A percentile compares a stretch with the other conserved stretches of the same genome.
These are phyloP conservation scores for Phortica okadai DNA, from an alignment of 2,888 invertebrate species.

Conservation along the genomic window DNA sequence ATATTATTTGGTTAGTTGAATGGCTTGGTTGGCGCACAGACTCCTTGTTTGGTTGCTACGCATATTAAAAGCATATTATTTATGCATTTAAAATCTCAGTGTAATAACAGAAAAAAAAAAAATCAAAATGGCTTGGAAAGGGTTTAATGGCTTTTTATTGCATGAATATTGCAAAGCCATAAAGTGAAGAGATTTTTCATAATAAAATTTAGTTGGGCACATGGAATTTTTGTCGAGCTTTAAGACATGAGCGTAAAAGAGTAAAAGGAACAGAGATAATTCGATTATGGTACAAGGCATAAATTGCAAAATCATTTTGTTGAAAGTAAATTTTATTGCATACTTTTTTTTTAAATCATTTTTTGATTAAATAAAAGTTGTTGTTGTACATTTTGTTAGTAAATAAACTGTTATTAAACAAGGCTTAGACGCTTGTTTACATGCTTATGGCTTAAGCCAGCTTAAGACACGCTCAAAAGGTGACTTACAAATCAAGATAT, in stretches of 20 bases:
- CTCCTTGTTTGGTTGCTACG: neutral
- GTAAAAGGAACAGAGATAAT: too few species aligned
- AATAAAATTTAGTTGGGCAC: neutral
- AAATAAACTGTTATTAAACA: too few species aligned
- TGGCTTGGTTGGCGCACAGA: neutral
- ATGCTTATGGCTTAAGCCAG: too few species aligned
- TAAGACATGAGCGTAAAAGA: neutral
- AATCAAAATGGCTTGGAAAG: neutral
- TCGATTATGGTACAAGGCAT: too few species aligned
- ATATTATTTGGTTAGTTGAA: neutral
- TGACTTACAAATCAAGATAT: too few species aligned
- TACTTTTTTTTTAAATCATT: too few species aligned
- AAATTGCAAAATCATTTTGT: too few species aligned
- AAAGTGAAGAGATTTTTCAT: neutral
- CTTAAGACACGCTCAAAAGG: too few species aligned
- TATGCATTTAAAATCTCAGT: neutral
- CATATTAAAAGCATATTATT: slow-evolving; percentile 10
- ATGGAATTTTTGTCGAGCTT: neutral
- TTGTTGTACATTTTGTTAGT: too few species aligned
- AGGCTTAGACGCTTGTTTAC: too few species aligned
- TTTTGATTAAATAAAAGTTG: too few species aligned
- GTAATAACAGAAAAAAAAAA: neutral
- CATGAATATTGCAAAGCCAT: slow-evolving; percentile 21
- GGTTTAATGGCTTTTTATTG: neutral
- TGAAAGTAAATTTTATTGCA: too few species aligned